Conservation (phyloP, 2,797 vertebrate species). For the Sparidentex hasta region DNA sequence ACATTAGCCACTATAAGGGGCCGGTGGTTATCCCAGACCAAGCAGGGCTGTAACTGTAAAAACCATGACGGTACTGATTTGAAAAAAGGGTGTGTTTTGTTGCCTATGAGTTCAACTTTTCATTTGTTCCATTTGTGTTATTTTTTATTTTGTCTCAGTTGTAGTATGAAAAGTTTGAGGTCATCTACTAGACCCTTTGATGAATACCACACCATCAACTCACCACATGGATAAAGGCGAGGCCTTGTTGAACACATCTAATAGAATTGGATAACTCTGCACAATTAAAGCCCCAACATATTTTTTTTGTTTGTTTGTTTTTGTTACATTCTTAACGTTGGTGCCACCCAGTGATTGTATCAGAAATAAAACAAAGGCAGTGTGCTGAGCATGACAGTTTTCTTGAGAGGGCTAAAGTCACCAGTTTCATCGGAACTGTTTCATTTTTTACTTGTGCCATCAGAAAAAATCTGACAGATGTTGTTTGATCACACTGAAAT, state of each 20-base stretch:
- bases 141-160: not conserved
- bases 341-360: not conserved
- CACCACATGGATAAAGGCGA: not conserved
- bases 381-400: not conserved
- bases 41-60: not conserved
- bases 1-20: not conserved
- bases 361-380: not conserved
- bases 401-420: not conserved
- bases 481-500: not conserved
- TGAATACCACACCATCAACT: not conserved
- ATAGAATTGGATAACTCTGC: not conserved
- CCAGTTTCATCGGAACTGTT: not conserved
- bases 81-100: no score
- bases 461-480: not conserved
- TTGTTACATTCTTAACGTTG: not conserved
- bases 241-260: not conserved
- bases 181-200: not conserved
- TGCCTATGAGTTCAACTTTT: not conserved
- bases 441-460: not conserved
- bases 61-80: not conserved
- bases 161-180: not conserved
- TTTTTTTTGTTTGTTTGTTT: not conserved
- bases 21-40: not conserved
- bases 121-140: not conserved
- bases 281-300: not conserved